A percentile compares a stretch with the other conserved stretches of the same genome.
Evolutionary conservation across 2,888 invertebrate genomes (phyloP).

Genomic region (Drosophila fulvimacula): DNA sequence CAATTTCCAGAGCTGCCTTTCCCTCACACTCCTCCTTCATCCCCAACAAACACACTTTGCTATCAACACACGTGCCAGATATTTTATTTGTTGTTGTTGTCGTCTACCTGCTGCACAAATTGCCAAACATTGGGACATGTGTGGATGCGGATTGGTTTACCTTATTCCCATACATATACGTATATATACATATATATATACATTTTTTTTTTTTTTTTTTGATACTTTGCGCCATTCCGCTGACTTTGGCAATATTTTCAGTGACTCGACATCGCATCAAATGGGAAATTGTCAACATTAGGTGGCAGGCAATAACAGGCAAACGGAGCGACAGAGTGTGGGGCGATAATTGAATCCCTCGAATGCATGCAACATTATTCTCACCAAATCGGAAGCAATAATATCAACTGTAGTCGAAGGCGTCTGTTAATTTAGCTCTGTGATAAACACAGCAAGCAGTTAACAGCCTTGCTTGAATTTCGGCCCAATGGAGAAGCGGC

Average conservation of each 20-base stretch:
- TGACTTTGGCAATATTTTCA: constrained; percentile 70
- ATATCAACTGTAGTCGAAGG: constrained; percentile 39
- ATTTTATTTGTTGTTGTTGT: constrained; percentile 54
- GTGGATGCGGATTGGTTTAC: constrained; percentile 64
- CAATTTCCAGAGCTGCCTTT: neutral
- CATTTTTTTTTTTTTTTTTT: constrained; percentile 15
- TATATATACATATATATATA: constrained; percentile 18
- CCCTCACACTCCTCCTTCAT: neutral
- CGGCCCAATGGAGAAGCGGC: constrained; percentile 11
- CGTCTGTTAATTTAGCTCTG: constrained; percentile 61
- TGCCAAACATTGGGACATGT: constrained; percentile 72
- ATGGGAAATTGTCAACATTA: constrained; percentile 81
- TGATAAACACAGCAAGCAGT: constrained; percentile 54
- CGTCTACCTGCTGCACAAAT: constrained; percentile 71
- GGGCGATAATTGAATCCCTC: constrained; percentile 76
- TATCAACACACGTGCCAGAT: constrained; percentile 52
- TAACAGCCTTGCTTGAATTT: constrained; percentile 28
- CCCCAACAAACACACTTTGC: constrained; percentile 30
- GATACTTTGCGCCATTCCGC: constrained; percentile 33
- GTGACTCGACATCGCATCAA: constrained; percentile 58
- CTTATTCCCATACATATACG: constrained; percentile 23
- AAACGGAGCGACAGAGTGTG: neutral
- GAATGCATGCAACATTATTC: constrained; percentile 73
- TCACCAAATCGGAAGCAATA: constrained; percentile 78
- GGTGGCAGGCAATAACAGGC: constrained; percentile 67